Base-by-base conservation (phyloP, 2,113 vertebrate species). In the Psophia crepitans region DNA sequence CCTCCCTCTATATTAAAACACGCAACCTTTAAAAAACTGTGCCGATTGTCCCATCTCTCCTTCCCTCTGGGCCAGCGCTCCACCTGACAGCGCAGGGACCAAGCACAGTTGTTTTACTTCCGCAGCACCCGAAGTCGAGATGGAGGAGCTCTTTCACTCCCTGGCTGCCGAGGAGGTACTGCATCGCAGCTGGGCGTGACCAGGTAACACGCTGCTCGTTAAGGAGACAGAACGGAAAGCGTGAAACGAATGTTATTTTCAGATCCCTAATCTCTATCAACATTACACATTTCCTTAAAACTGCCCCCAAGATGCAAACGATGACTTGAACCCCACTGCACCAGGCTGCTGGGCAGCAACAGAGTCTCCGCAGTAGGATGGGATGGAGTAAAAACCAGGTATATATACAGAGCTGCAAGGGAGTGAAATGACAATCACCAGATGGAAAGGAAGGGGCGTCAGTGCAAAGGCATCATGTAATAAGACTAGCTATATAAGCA, bases 311-410 rank as follows among this genome's bases (percentile, higher is more conserved):
- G 37, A 41, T 26, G 51, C 37, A 73, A 81, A 49, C 30, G 22
- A n/a, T 4, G 8, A 66, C 35, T 12, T 9, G 15, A 84, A 57
- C 14, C 24, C 23, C 51, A n/a, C 12, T 0, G 0, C 49, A 18
- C 24, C 15, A 24, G 26, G 28, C 24, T 37, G 58, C 76, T 68
- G 74, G 0, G 2, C 46, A 39, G 19, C 23, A 32, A 9, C 14
- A 13, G 5, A 30, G 30, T 3, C 5, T 9, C 54, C 74, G 8
- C 0, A 3, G 19, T 14, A 80, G 80, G 48, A 35, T 39, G 56
- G 32, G 54, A 61, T 32, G 28, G 54, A 69, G 20, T 16, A n/a
- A 79, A 79, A 84, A 49, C 7, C 23, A 49, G 58, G 60, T 22
- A 68, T 2, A 12, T 22, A 68, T 2, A 12, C 4, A 11, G 46